These are phyloP conservation scores for Axinella damicornis DNA, from an alignment of 37 sponge, comb jelly and placozoan genomes.

Conservation along the genomic window DNA sequence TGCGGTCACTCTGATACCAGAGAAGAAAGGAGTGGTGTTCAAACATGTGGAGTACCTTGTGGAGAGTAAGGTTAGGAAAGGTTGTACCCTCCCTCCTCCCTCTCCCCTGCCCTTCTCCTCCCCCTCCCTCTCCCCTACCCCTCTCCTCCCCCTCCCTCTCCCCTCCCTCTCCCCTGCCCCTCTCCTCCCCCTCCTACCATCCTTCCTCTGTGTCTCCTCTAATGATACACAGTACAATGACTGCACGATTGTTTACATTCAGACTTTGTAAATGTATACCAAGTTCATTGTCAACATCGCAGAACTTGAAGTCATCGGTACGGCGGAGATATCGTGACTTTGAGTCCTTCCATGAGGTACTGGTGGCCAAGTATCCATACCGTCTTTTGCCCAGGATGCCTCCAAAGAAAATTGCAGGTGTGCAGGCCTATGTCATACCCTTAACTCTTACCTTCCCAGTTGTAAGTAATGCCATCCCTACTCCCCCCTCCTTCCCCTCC, in stretches of 20 bases:
- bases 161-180: neutral
- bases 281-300: no score
- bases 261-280: no score
- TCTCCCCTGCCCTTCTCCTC: neutral
- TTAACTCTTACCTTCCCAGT: no score
- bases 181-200: neutral
- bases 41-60: slow-evolving; percentile 82
- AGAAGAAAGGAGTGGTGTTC: slow-evolving; percentile 90
- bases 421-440: no score
- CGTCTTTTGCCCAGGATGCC: slow-evolving; percentile 85
- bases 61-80: slow-evolving; percentile 67
- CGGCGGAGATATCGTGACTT: slow-evolving; percentile 89
- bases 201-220: neutral
- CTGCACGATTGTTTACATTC: no score
- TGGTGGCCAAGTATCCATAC: slow-evolving; percentile 84
- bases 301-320: slow-evolving; percentile 57
- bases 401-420: slow-evolving; percentile 88
- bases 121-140: neutral
- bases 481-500: no score
- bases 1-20: slow-evolving; percentile 74
- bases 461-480: no score
- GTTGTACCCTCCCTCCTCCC: neutral
- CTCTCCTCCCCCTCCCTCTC: neutral
- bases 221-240: no score
- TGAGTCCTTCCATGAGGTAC: slow-evolving; percentile 85